Conservation (phyloP, 2,797 vertebrate species). For the Myiotriccus ornatus region DNA sequence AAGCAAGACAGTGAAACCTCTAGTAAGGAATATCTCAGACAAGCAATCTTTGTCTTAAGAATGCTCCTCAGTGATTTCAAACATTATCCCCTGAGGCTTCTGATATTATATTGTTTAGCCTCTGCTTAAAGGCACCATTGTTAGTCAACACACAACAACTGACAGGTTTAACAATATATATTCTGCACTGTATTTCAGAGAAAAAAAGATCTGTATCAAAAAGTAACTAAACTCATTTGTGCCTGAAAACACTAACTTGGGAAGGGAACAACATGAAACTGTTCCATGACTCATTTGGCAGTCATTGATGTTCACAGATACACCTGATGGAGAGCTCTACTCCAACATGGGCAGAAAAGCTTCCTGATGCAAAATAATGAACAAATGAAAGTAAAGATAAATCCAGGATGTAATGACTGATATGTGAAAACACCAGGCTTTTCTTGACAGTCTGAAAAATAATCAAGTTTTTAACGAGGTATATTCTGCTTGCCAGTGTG, state of each 20-base stretch:
- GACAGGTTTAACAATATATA: not conserved
- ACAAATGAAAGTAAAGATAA: not conserved
- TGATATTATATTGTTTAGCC: not conserved
- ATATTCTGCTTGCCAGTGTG: not conserved
- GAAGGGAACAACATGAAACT: not conserved
- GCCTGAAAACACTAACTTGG: not conserved
- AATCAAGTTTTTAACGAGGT: not conserved
- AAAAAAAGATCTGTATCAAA: not conserved
- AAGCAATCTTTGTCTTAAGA: constrained; percentile 9
- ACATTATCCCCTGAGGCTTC: not conserved
- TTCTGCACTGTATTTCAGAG: constrained; percentile 28
- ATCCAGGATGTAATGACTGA: not conserved
- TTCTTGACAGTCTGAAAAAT: not conserved
- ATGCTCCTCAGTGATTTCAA: not conserved
- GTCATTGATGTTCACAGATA: not conserved
- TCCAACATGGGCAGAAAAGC: not conserved
- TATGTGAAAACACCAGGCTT: not conserved
- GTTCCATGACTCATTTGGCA: constrained; percentile 1
- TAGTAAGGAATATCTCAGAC: not conserved
- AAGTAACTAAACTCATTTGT: not conserved
- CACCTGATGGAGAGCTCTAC: not conserved
- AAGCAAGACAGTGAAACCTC: constrained; percentile 1
- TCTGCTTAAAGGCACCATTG: not conserved
- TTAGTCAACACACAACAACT: not conserved
- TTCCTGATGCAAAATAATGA: not conserved